Conservation (phyloP, 2,888 invertebrate genomes). For the Diploptera punctata region DNA sequence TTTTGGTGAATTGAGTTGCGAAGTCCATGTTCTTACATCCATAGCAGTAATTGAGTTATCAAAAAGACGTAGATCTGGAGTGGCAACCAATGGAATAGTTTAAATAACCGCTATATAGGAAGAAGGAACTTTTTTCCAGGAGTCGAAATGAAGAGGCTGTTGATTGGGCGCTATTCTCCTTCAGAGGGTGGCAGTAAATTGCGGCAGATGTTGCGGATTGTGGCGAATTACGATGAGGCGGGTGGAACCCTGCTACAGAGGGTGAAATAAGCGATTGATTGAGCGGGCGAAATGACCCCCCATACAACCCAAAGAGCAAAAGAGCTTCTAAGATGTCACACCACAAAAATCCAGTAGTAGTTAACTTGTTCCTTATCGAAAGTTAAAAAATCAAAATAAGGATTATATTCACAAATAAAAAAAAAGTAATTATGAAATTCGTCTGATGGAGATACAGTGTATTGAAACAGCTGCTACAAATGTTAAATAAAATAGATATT, state of each 20-base stretch:
- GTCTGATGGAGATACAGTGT: too few relatives aligned
- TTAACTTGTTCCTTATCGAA: too few relatives aligned
- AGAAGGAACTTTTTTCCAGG: slow-evolving; percentile 31
- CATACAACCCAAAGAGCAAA: too few relatives aligned
- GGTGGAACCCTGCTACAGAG: slow-evolving; percentile 10
- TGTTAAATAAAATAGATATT: too few relatives aligned
- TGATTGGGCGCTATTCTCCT: slow-evolving; percentile 39
- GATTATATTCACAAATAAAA: too few relatives aligned
- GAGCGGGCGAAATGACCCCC: slow-evolving; percentile 7
- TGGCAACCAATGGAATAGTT: slow-evolving; percentile 21
- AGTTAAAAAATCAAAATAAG: too few relatives aligned
- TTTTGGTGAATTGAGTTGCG: too few relatives aligned
- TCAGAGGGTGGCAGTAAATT: slow-evolving; percentile 41
- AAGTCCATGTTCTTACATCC: too few relatives aligned
- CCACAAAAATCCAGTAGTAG: too few relatives aligned
- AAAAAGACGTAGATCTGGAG: not conserved
- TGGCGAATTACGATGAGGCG: slow-evolving; percentile 36
- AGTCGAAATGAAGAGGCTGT: slow-evolving; percentile 40
- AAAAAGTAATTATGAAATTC: too few relatives aligned
- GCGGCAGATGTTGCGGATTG: slow-evolving; percentile 42
- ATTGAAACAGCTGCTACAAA: too few relatives aligned
- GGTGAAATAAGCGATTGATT: slow-evolving; percentile 28
- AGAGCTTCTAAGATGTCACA: too few relatives aligned
- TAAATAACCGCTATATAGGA: slow-evolving; percentile 24
- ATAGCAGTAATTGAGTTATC: slow-evolving; percentile 35